phyloP scores from a whole-genome alignment of 2,113 vertebrate species.

The Apistogramma diplotaenia region DNA sequence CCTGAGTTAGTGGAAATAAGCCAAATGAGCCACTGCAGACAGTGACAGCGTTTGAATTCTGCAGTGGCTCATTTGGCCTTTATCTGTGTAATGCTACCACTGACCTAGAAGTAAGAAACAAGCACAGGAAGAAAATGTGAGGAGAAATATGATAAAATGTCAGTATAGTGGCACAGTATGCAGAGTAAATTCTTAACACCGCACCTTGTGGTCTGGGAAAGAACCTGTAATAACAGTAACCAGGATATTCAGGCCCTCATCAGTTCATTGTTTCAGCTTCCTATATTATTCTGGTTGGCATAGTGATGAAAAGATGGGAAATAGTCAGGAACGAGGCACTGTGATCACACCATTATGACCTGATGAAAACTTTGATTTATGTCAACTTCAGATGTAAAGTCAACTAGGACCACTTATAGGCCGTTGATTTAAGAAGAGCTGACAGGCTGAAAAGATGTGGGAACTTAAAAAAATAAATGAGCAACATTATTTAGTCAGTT shows the following conservation, averaged over 20 bases:
- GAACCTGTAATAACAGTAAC: conserved; percentile 47
- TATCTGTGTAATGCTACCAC: background rate
- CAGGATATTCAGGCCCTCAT: conserved; percentile 62
- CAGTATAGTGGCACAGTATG: background rate
- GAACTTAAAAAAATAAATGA: background rate
- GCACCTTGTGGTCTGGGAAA: conserved; percentile 13
- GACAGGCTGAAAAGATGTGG: background rate
- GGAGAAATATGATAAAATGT: background rate
- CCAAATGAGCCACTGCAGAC: background rate
- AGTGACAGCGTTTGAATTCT: background rate
- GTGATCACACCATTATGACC: conserved; percentile 8
- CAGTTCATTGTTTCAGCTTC: conserved; percentile 68
- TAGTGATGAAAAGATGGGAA: conserved; percentile 58
- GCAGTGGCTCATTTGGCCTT: background rate
- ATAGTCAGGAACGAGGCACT: conserved; percentile 29
- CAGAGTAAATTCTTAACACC: background rate
- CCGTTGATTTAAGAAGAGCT: background rate
- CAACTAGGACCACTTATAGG: background rate
- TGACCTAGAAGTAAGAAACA: background rate
- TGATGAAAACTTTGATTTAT: conserved; percentile 14
- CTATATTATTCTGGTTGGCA: conserved; percentile 66
- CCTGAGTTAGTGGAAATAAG: background rate
- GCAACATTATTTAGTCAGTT: background rate
- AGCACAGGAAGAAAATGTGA: background rate
- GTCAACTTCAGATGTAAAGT: background rate